Evolutionary conservation across 2,113 vertebrate species (phyloP), one percentile per base, ranked within the genome.

Genomic region (Tychaedon coryphoeus): DNA sequence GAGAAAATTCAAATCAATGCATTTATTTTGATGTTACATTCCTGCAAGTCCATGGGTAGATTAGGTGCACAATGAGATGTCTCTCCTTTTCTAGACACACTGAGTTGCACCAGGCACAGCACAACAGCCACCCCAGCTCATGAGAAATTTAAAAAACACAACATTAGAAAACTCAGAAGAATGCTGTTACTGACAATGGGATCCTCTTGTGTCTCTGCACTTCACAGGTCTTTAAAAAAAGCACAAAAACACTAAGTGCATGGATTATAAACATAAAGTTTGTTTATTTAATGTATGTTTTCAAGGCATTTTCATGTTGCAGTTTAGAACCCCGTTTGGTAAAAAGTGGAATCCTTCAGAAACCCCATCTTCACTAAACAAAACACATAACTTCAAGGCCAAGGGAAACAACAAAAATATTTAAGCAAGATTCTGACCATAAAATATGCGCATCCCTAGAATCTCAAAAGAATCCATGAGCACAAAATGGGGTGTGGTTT

Each of bases 231-330:
- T 86, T 93, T 34, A 74, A 77, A 83, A 48, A 71, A 86, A 85
- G 12, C 11, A 73, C 56, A 67, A 40, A 82, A 70, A 19, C 14
- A 1, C 31, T 28, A 54, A 25, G 4, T 5, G 4, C 29, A 61
- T 14, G 16, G n/a, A 77, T 60, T 88, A 74, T 47, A 87, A 86
- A 60, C 19, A 71, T 38, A 58, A 66, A 48, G 19, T 89, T 91
- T 96, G 88, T 87, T 90, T 22, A 67, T 56, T 83, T 67, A 23
- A 67, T n/a, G 2, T 11, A 82, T 12, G 14, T 48, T 90, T 82
- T 88, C 47, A 95, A 91, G 80, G 92, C 74, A 96, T n/a, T 78
- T 79, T 12, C 16, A 71, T 34, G 25, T 20, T 66, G 22, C 38
- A 73, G 20, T 75, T 96, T 80, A 54, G 60, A 80, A 90, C 8